These are phyloP conservation scores for Spodoptera frugiperda DNA, from an alignment of 1,140 invertebrate genomes.

Conservation along the genomic window DNA sequence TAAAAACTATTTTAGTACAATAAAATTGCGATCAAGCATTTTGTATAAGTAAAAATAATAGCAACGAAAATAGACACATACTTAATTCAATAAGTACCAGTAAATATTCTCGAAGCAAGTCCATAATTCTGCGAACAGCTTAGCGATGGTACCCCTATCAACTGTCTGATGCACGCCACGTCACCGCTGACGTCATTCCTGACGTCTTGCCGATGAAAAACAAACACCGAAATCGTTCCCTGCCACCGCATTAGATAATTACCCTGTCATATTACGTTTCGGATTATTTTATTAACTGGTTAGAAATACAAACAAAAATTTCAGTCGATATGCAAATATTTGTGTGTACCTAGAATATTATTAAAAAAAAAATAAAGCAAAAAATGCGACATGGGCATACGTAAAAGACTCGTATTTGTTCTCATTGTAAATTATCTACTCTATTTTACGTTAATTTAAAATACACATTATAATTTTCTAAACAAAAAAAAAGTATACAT, in stretches of 20 bases:
- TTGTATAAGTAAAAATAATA: too few relatives aligned
- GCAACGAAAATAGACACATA: too few relatives aligned
- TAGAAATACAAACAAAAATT: neutral
- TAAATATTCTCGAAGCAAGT: too few relatives aligned
- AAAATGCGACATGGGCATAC: too few relatives aligned
- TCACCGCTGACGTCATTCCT: constrained; percentile 72
- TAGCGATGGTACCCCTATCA: constrained; percentile 76
- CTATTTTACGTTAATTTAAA: too few relatives aligned
- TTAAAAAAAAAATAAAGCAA: too few relatives aligned
- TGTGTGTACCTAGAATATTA: neutral
- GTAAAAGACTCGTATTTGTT: too few relatives aligned
- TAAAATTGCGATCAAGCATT: too few relatives aligned
- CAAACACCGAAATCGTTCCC: constrained; percentile 60
- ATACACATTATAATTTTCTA: neutral
- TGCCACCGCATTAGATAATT: constrained; percentile 41
- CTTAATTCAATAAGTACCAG: too few relatives aligned
- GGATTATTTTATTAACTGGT: constrained; percentile 20
- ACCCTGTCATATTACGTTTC: constrained; percentile 36
- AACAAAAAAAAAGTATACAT: neutral
- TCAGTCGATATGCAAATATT: neutral
- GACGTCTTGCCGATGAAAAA: constrained; percentile 66
- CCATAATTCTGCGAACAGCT: neutral
- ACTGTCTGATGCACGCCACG: constrained; percentile 76
- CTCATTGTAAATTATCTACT: too few relatives aligned
- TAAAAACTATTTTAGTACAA: too few relatives aligned